Conservation (phyloP, 2,797 vertebrate genomes). For the Cercopithecus neglectus region DNA sequence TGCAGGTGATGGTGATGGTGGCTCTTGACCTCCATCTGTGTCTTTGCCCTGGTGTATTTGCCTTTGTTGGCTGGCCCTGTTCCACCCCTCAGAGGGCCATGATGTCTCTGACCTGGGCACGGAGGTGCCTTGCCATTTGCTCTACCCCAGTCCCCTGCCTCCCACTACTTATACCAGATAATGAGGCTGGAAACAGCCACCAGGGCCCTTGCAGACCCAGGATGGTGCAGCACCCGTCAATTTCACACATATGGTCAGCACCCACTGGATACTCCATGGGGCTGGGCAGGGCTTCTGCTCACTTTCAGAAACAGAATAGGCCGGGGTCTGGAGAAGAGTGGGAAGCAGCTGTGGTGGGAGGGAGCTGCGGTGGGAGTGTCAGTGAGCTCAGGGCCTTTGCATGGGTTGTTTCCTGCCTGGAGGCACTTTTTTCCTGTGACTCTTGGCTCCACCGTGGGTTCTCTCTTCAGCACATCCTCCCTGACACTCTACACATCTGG, state of each 20-base stretch:
- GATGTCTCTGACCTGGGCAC: neutral
- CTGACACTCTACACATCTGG: neutral
- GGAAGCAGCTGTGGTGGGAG: neutral
- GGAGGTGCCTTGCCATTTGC: too few species aligned
- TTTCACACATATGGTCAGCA: accelerated
- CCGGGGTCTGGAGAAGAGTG: neutral
- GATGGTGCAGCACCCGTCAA: neutral
- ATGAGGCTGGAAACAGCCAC: neutral
- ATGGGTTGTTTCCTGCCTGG: neutral
- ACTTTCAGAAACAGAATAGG: neutral
- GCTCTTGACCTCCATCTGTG: neutral
- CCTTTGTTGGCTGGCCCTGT: neutral
- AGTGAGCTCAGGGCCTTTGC: neutral
- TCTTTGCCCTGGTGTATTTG: neutral
- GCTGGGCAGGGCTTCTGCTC: neutral
- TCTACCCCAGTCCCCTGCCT: accelerated
- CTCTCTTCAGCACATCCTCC: neutral
- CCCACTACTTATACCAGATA: too few species aligned
- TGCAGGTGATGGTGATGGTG: accelerated
- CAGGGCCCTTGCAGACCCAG: too few species aligned
- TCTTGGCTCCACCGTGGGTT: neutral
- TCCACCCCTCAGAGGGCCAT: too few species aligned
- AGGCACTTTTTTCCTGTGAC: neutral
- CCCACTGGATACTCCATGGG: neutral
- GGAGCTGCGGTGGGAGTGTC: neutral